Conservation (phyloP, 2,113 vertebrate genomes). For the Antennarius striatus region DNA sequence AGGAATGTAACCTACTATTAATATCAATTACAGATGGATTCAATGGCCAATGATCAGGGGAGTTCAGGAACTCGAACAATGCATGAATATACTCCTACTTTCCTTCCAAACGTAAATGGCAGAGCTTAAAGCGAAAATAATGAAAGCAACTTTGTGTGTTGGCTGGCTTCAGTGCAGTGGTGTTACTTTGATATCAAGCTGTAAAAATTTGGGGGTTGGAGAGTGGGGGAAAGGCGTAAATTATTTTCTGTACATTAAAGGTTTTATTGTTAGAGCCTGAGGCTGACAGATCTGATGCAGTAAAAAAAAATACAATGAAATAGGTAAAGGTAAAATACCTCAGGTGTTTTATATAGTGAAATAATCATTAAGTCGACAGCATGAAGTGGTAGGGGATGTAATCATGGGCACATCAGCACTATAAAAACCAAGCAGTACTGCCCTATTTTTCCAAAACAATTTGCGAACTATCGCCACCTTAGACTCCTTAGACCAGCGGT, state of each 20-base stretch:
- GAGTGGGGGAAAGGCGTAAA: not conserved
- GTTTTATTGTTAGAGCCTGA: conserved; percentile 20
- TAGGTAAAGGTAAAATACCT: conserved; percentile 63
- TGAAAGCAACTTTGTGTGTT: conserved; percentile 19
- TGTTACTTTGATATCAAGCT: conserved; percentile 27
- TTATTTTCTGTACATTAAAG: conserved; percentile 23
- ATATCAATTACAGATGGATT: conserved; percentile 73
- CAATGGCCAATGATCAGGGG: conserved; percentile 52
- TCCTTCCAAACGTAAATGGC: conserved; percentile 18
- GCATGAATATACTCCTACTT: conserved; percentile 8
- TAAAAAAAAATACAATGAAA: conserved; percentile 52
- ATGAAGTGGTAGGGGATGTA: conserved; percentile 50
- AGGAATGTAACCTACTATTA: conserved; percentile 79
- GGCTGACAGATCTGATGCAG: conserved; percentile 28
- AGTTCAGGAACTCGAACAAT: conserved; percentile 33
- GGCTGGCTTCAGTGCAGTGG: not conserved
- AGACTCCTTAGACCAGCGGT: conserved; percentile 71
- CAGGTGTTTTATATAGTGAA: conserved; percentile 50
- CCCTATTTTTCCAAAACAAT: conserved; percentile 78
- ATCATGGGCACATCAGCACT: conserved; percentile 66
- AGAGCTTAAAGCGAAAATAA: conserved; percentile 28
- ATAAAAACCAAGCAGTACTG: conserved; percentile 75
- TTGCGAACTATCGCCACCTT: conserved; percentile 66
- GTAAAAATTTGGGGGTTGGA: conserved; percentile 6
- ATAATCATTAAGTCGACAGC: conserved; percentile 70